A percentile compares a stretch with the other conserved stretches of the same genome.
These are phyloP conservation scores for Salpingus planirostris DNA, from an alignment of 2,888 invertebrate species.

Conservation along the genomic window DNA sequence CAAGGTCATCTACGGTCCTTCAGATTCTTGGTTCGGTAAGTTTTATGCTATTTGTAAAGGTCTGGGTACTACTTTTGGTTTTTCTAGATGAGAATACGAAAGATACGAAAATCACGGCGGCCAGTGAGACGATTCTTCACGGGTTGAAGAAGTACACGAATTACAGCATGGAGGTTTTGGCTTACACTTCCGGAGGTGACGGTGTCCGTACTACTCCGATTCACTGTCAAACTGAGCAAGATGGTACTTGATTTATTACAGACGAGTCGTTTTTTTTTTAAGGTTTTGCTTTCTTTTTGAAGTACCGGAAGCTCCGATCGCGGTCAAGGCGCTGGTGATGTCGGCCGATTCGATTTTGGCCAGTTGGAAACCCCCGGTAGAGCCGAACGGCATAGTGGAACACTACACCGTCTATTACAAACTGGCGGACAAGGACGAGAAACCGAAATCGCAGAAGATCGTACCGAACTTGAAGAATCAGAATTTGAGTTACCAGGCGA, in stretches of 20 bases:
- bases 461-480: slow-evolving; percentile 60
- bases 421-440: slow-evolving; percentile 44
- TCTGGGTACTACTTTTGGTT: slow-evolving; percentile 1
- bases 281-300: slow-evolving; percentile 16
- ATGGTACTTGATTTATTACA: slow-evolving; percentile 54
- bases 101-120: slow-evolving; percentile 85
- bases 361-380: slow-evolving; percentile 88
- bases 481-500: slow-evolving; percentile 74
- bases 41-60: neutral
- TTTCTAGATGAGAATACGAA: slow-evolving; percentile 75
- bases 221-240: slow-evolving; percentile 92
- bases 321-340: slow-evolving; percentile 89
- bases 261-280: too few species aligned
- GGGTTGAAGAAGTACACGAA: slow-evolving; percentile 92
- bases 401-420: slow-evolving; percentile 85
- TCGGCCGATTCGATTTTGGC: slow-evolving; percentile 85
- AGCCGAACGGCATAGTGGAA: slow-evolving; percentile 86
- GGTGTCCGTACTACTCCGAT: slow-evolving; percentile 82
- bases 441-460: slow-evolving; percentile 67
- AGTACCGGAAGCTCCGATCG: slow-evolving; percentile 91
- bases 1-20: slow-evolving; percentile 87
- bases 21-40: slow-evolving; percentile 87
- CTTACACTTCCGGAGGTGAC: slow-evolving; percentile 91
- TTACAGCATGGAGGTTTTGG: slow-evolving; percentile 93
- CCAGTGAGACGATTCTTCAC: slow-evolving; percentile 87